Percentiles rank a stretch among this genome's conserved stretches.
These are phyloP conservation scores for Pseudocheirus occidentalis DNA, from an alignment of 2,797 vertebrate species.

Conservation along the genomic window DNA sequence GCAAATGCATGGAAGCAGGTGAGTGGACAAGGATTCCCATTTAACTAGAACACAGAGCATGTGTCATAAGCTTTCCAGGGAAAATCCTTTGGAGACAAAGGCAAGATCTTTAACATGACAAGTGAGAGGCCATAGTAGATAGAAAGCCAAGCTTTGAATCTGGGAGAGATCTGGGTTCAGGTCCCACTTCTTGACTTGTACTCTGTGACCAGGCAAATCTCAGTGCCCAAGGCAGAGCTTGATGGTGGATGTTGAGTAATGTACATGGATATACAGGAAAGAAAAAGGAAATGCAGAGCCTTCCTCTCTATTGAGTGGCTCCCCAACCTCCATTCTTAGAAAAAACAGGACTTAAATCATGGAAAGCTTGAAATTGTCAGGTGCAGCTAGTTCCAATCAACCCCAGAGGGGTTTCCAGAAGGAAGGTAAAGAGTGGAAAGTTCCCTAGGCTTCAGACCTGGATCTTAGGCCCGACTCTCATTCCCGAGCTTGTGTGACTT, in stretches of 20 bases:
- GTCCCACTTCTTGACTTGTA: background rate
- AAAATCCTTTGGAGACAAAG: background rate
- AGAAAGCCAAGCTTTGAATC: background rate
- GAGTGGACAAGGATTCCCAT: background rate
- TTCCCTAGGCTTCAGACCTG: background rate
- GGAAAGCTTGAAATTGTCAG: background rate
- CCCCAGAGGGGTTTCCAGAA: background rate
- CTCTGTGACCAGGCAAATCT: background rate
- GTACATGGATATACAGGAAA: background rate
- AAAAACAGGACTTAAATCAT: background rate
- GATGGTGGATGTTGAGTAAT: background rate
- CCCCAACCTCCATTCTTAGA: background rate
- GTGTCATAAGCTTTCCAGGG: background rate
- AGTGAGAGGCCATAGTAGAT: background rate
- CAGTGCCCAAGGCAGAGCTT: background rate
- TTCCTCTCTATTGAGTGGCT: background rate
- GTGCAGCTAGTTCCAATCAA: background rate
- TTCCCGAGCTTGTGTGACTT: background rate
- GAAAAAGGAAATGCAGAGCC: too few species aligned
- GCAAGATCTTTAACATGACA: background rate
- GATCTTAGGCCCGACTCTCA: too few species aligned
- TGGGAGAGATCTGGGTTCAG: background rate
- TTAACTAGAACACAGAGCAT: background rate
- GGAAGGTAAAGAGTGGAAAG: background rate
- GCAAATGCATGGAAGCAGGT: background rate